Base-by-base conservation (phyloP, 2,888 invertebrate species). In the Cerceris rybyensis region DNA sequence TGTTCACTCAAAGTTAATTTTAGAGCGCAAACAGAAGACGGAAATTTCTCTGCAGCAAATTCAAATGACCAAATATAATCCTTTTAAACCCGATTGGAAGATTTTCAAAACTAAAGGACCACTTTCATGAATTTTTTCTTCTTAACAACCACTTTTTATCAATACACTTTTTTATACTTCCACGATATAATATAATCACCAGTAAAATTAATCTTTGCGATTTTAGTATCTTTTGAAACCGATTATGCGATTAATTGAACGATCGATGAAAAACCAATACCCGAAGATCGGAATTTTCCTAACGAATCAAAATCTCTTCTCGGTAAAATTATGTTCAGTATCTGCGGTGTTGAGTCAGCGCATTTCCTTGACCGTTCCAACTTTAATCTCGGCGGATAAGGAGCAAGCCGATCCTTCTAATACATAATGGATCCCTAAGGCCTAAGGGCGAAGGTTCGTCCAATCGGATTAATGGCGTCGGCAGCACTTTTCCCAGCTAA, bases 401-500 rank as follows among this genome's bases (percentile, higher is more conserved):
- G 74, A 68, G 64, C 52, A 16, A 68, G 67, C 61, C 81, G 81
- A 85, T 83, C 79, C 77, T 70, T 57, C 81, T 87, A 83, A 87
- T 87, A 82, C 85, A 86, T 87, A 87, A 87, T 87, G 84, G 82
- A 87, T 87, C 80, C 78, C 78, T 17, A 75, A 82, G 81, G 82
- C 73, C 75, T 80, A 82, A 73, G 70, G 71, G 75, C 59, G 72
- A 77, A 66, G 82, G 67, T 76, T 82, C 73, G 78, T 82, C 82
- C 84, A 87, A 87, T 87, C 84, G 83, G 84, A 88, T 88, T 88
- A 88, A 88, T 86, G 81, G 85, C 72, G 67, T 75, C 64, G 68
- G 60, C 75, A 81, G 76, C 78, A 82, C 79, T 83, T 84, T 87
- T 86, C 83, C 74, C 61, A 42, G 63, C 71, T 87, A 85, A 80